Base-by-base conservation (phyloP, 1,140 invertebrate species). In the Drosophila willistoni region DNA sequence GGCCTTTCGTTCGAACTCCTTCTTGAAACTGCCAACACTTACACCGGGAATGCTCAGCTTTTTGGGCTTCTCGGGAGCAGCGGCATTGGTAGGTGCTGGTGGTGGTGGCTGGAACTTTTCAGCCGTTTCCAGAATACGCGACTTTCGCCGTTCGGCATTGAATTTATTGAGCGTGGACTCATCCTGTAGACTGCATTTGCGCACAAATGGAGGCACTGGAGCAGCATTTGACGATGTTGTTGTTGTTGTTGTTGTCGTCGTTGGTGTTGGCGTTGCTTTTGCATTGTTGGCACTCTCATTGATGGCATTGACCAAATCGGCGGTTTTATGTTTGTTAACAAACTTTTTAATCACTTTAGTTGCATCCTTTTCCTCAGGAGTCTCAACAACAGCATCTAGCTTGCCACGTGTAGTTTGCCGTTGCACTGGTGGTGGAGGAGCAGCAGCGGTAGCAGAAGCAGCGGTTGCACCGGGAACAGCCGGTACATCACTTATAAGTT, bases 1-100 rank as follows among this genome's bases (percentile, higher is more conserved):
- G 29, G 94, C 96, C 92, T 96, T 95, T 33, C 95, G 93, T 81
- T 97, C 96, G 90, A 97, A 97, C 77, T 96, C 96, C 76, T 96
- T 95, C 78, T 97, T 97, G 63, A 96, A 96, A 85, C 95, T 96
- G 64, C 95, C 95, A 2, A 97, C 96, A 87, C 96, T 96, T 12
- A 96, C 96, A 29, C 95, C 96, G 13, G 96, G 95, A 85, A 97
- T 95, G 72, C 96, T 94, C 1, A 91, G 94, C 84, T 97, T 97
- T 89, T 96, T 97, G 13, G 95, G 95, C 90, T 96, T 96, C 34
- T 95, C 91, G 17, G 77, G 79, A 12, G 82, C 71, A 14, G 92
- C 81, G 4, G 92, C 77, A 1, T 47, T 34, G 2, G 39, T 42
- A 7, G 71, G 44, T 4, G 29, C 29, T 29, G 65, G 68, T 3